phyloP scores from a whole-genome alignment of 2,888 invertebrate species.

The Resseliella maxima region DNA sequence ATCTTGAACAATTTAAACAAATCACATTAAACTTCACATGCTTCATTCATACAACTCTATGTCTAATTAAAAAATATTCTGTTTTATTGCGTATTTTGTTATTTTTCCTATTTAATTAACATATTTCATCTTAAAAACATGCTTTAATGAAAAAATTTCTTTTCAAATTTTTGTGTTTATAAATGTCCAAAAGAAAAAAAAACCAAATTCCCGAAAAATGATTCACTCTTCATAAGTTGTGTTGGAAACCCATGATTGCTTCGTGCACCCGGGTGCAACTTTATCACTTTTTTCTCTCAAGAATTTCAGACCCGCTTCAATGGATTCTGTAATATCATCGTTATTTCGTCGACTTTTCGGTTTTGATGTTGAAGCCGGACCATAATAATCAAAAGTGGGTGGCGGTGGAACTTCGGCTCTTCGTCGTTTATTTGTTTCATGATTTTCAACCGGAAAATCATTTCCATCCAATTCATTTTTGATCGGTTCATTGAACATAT shows the following conservation, averaged over 20 bases:
- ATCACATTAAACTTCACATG: too few species aligned
- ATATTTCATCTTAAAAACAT: too few species aligned
- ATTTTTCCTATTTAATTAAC: too few species aligned
- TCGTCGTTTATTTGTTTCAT: slow-evolving; percentile 25
- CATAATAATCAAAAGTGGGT: slow-evolving; percentile 74
- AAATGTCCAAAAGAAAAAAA: too few species aligned
- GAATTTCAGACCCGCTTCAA: slow-evolving; percentile 70
- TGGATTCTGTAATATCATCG: slow-evolving; percentile 68
- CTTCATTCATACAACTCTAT: too few species aligned
- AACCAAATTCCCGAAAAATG: too few species aligned
- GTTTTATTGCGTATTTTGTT: too few species aligned
- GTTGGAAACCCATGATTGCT: slow-evolving; percentile 66
- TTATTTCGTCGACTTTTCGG: slow-evolving; percentile 60
- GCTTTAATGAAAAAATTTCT: too few species aligned
- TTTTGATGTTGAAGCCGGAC: slow-evolving; percentile 64
- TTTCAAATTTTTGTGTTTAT: too few species aligned
- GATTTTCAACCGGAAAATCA: not conserved
- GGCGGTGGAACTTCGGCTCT: slow-evolving; percentile 75
- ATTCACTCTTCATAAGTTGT: slow-evolving; percentile 63
- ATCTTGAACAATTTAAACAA: too few species aligned
- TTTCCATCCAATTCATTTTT: slow-evolving; percentile 39
- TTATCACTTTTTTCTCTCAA: slow-evolving; percentile 70
- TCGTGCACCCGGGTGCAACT: slow-evolving; percentile 62
- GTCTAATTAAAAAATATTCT: too few species aligned
- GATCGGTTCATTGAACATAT: slow-evolving; percentile 53